phyloP scores from a whole-genome alignment of 2,797 vertebrate genomes.

The Kryptolebias ocellatus region DNA sequence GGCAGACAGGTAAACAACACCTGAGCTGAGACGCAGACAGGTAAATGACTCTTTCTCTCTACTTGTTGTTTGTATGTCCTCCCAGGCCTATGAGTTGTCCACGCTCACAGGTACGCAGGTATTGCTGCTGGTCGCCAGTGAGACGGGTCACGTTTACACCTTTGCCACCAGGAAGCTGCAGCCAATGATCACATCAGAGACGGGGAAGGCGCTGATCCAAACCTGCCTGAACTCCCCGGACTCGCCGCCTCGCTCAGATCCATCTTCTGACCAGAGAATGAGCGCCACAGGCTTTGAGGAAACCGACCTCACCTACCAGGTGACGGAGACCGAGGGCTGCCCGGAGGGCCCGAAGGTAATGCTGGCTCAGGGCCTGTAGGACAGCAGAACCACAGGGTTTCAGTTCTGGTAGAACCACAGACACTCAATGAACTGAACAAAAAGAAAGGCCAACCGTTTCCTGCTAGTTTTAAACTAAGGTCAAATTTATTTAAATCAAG shows the following conservation, averaged over 20 bases:
- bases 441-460: too few species aligned
- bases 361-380: too few species aligned
- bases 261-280: constrained; percentile 95
- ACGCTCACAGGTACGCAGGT: constrained; percentile 95
- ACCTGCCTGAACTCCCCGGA: constrained; percentile 97
- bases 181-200: constrained; percentile 98
- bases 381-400: too few species aligned
- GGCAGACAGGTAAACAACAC: neutral
- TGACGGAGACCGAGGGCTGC: constrained; percentile 88
- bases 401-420: neutral
- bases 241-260: constrained; percentile 92
- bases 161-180: constrained; percentile 96
- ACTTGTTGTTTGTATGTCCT: neutral
- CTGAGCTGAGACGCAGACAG: neutral
- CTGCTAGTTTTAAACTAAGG: too few species aligned
- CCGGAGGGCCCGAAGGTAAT: constrained; percentile 88
- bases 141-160: constrained; percentile 96
- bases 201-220: constrained; percentile 95
- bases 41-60: neutral
- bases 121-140: constrained; percentile 93
- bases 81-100: constrained; percentile 93
- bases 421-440: neutral
- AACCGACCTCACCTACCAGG: constrained; percentile 96
- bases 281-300: constrained; percentile 96
- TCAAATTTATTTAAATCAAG: too few species aligned